Evolutionary conservation across 2,888 invertebrate species (phyloP).

Genomic region (Eucera pruinosa): DNA sequence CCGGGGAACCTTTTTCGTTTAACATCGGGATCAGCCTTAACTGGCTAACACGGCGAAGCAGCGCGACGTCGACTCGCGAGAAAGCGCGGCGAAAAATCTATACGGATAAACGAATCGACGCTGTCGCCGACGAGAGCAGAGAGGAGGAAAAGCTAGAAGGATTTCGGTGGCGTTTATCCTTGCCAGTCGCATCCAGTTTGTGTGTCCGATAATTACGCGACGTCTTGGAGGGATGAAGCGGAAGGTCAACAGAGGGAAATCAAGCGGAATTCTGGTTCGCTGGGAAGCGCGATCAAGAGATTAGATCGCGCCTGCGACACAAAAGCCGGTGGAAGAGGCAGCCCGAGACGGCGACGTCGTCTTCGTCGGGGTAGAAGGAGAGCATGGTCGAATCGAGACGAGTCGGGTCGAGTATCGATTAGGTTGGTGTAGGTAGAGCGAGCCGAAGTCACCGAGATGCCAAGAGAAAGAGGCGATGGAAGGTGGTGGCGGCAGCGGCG

Average conservation of each 20-base stretch:
- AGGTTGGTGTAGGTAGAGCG: slow-evolving; percentile 69
- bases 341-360: slow-evolving; percentile 13
- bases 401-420: slow-evolving; percentile 72
- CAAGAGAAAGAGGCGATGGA: slow-evolving; percentile 64
- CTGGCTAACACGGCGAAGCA: background rate
- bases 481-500: slow-evolving; percentile 42
- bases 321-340: slow-evolving; percentile 45
- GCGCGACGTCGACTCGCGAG: slow-evolving; percentile 8
- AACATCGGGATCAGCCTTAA: slow-evolving; percentile 17
- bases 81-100: slow-evolving; percentile 28
- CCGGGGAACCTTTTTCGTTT: slow-evolving; percentile 25
- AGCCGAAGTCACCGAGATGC: slow-evolving; percentile 68
- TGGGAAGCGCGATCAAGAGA: slow-evolving; percentile 48
- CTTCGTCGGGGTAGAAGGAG: slow-evolving; percentile 32
- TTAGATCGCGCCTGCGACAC: slow-evolving; percentile 56
- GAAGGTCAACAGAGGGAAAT: slow-evolving; percentile 62
- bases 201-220: slow-evolving; percentile 63
- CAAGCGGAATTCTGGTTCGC: slow-evolving; percentile 49
- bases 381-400: slow-evolving; percentile 68
- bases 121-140: background rate
- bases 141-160: background rate
- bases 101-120: slow-evolving; percentile 30
- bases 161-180: slow-evolving; percentile 33
- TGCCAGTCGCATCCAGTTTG: slow-evolving; percentile 25
- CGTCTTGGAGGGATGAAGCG: slow-evolving; percentile 37